Evolutionary conservation across 2,797 vertebrate species (phyloP).

Genomic region (Sebastes nivosus): DNA sequence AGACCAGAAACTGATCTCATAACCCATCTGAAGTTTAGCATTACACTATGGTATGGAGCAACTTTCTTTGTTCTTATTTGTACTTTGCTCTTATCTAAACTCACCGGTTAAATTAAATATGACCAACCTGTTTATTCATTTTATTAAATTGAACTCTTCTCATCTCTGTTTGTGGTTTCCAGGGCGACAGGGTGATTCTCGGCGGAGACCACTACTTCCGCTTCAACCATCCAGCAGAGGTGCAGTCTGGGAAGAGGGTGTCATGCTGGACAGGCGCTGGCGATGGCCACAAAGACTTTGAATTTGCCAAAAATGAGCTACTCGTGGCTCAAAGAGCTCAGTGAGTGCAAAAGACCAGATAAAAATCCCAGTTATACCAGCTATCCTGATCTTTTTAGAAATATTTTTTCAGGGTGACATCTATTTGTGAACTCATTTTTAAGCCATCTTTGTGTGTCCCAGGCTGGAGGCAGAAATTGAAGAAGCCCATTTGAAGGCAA

Average conservation of each 20-base stretch:
- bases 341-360: constrained; percentile 79
- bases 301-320: constrained; percentile 96
- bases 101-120: neutral
- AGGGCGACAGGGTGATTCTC: constrained; percentile 96
- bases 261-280: constrained; percentile 77
- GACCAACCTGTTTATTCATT: neutral
- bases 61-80: neutral
- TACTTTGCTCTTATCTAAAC: neutral
- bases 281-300: constrained; percentile 92
- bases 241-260: constrained; percentile 84
- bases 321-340: constrained; percentile 88
- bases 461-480: constrained; percentile 95
- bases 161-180: neutral
- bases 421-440: neutral
- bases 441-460: constrained; percentile 20
- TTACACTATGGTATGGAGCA: neutral
- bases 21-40: neutral
- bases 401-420: neutral
- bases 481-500: constrained; percentile 91
- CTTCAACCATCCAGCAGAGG: constrained; percentile 95
- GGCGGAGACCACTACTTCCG: constrained; percentile 98
- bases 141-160: neutral
- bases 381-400: neutral
- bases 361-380: neutral
- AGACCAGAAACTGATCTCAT: neutral